A percentile compares a stretch with the other conserved stretches of the same genome.
Evolutionary conservation across 2,113 vertebrate species (phyloP).

Genomic region (Leptocoma aspasia): DNA sequence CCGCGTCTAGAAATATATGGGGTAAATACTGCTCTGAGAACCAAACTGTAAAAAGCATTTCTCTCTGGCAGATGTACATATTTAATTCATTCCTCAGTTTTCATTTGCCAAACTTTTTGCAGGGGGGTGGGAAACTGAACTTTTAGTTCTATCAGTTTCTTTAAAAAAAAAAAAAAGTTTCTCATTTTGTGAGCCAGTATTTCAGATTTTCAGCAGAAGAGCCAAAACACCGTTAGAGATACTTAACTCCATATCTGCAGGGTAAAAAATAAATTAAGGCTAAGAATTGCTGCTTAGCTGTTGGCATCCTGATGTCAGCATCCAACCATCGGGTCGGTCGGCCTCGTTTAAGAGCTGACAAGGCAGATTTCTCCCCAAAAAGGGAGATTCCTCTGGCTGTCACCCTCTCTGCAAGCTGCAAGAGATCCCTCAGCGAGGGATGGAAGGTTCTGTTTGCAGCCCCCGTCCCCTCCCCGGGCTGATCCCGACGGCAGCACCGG

Average conservation of each 20-base stretch:
- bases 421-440: too few species aligned
- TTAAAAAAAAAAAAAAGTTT: background rate
- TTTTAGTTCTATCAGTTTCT: background rate
- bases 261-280: background rate
- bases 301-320: background rate
- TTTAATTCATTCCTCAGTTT: background rate
- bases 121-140: background rate
- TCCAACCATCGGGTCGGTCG: accelerated
- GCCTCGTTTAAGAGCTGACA: background rate
- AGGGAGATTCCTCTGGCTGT: background rate
- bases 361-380: background rate
- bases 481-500: background rate
- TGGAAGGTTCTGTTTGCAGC: accelerated
- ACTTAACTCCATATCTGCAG: background rate
- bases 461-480: too few species aligned
- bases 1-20: background rate
- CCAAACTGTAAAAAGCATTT: background rate
- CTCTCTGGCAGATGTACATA: background rate
- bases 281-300: background rate
- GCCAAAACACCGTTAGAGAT: background rate
- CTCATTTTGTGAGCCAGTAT: background rate
- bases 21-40: background rate
- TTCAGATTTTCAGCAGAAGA: background rate
- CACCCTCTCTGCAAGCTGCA: background rate
- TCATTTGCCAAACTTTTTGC: background rate